Base-by-base conservation (phyloP, 2,888 invertebrate genomes). In the Aethes cnicana region DNA sequence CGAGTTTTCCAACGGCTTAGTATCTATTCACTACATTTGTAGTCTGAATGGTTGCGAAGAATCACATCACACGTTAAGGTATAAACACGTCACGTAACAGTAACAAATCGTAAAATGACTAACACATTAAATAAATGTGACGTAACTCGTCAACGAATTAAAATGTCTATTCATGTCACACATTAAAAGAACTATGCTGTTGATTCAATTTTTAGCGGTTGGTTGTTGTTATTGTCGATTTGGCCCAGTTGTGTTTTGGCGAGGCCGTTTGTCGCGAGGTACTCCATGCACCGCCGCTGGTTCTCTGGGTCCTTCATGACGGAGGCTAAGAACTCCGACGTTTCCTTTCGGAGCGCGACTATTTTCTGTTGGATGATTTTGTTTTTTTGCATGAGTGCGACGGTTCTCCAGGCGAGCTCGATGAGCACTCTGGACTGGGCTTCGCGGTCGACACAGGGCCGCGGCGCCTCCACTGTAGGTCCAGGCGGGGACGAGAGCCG, bases 361-460 rank as follows among this genome's bases (percentile, higher is more conserved):
- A 93, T 83, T 61, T 92, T 92, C 54, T 91, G 87, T 62, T 93
- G 93, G 50, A 93, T 85, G 30, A 92, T 65, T 55, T 86, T 90
- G 74, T 93, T 93, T 56, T 91, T 91, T 55, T 91, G 90, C 82
- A 93, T 91, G 14, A 93, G 77, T 7, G 90, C 90, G 28, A 93
- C 90, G 0, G 93, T 93, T 66, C 91, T 92, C 73, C 92, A 86
- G 3, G 93, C 93, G 4, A 93, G 90, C 44, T 92, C 91, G 18
- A 93, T 74, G 30, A 93, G 87, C 5, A 92, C 91, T 53, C 85
- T 84, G 59, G 77, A 84, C 53, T 86, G 86, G 30, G 70, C 72
- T 0, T 47, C 56, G 46, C 84, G 84, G 61, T 84, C 72, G 6
- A 77, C 70, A 8, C 35, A 17, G 43, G 21, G 56, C 7, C 43